Evolutionary conservation across 2,888 invertebrate genomes (phyloP), one percentile per base, ranked within the genome.

Genomic region (Synergus laeviventris): DNA sequence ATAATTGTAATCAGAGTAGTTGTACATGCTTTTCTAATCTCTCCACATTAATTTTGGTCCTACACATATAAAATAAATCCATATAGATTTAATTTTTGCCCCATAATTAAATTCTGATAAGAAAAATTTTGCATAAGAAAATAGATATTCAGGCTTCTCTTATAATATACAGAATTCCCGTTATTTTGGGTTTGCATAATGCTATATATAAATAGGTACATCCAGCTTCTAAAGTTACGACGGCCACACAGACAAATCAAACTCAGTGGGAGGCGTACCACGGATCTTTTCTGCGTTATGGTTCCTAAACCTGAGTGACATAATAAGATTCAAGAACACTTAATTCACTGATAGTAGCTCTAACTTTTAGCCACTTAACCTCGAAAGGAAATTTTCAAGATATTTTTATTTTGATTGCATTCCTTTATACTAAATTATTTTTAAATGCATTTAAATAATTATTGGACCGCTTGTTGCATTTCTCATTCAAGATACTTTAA

Each of bases 111-210:
- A 31, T 31, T 31, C 31, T 5, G 31, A 31, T 31, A 45, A 18
- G 12, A 54, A 9, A 54, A 54, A 18, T 24, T 59, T 12, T 2
- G 3, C 11, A 24, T 11, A 59, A 24, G 1, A 49, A 8, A n/a
- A 9, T 49, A 9, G 18, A 60, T 31, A 24, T n/a, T 12, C 16
- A 49, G n/a, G 36, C n/a, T 70, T 70, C 16, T 70, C 49, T 36
- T 70, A 49, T n/a, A n/a, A 49, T 70, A 24, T 31, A 12, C n/a
- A 49, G 42, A n/a, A 70, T 49, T 70, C 49, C 36, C n/a, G 49
- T 49, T 70, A 70, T 70, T 70, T 70, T 70, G 49, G 11, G 70
- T 70, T 70, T 49, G 66, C 70, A 70, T 49, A 70, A 70, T 70
- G 45, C n/a, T 31, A 11, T 70, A 11, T 70, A 70, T 70, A 49